Percentiles rank a stretch among this genome's conserved stretches.
Evolutionary conservation across 2,888 invertebrate genomes (phyloP).

Genomic region (Busseola fusca): DNA sequence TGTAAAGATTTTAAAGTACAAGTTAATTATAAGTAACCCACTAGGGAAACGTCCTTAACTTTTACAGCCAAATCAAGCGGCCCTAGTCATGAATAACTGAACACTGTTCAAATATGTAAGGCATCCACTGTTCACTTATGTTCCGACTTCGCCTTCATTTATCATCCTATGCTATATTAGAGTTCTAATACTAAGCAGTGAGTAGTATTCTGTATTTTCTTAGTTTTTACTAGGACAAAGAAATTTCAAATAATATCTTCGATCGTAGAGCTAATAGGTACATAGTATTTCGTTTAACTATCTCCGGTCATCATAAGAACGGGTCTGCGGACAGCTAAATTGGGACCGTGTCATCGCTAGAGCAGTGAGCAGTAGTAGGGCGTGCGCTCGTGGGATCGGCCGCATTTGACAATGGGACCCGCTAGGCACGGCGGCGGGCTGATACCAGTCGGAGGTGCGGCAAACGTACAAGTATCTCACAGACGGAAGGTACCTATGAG

Average conservation of each 20-base stretch:
- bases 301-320: background rate
- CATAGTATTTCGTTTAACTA: background rate
- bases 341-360: background rate
- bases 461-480: background rate
- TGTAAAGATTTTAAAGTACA: background rate
- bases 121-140: constrained; percentile 41
- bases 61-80: constrained; percentile 10
- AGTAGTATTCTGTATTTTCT: background rate
- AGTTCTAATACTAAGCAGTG: constrained; percentile 22
- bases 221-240: constrained; percentile 3
- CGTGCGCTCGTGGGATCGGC: no score
- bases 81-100: constrained; percentile 41
- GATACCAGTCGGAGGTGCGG: background rate
- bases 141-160: constrained; percentile 33
- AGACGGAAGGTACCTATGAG: background rate
- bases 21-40: background rate
- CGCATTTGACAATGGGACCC: background rate
- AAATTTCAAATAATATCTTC: background rate
- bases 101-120: constrained; percentile 45
- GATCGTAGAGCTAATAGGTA: background rate
- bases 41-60: constrained; percentile 12
- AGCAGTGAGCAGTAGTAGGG: no score
- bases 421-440: background rate
- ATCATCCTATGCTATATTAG: constrained; percentile 35
- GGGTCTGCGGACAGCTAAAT: no score